These are phyloP conservation scores for Leuciscus waleckii DNA, from an alignment of 2,797 vertebrate genomes.

Conservation along the genomic window DNA sequence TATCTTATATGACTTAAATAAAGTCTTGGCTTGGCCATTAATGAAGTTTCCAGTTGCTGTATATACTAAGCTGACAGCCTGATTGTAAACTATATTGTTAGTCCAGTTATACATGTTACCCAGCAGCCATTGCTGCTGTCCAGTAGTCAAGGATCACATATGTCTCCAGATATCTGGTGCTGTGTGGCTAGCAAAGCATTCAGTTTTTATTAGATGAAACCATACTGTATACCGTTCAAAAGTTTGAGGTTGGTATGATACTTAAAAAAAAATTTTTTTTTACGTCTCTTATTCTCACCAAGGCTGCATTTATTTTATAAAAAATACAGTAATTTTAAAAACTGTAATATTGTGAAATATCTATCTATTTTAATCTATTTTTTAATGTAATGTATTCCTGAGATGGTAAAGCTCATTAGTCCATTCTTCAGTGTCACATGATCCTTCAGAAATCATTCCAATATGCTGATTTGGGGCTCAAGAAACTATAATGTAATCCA, in stretches of 20 bases:
- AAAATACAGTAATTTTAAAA: too few relatives aligned
- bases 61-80: slow-evolving; percentile 20
- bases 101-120: slow-evolving; percentile 21
- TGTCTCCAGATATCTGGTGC: slow-evolving; percentile 27
- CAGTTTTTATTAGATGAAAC: slow-evolving; percentile 23
- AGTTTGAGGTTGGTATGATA: background rate
- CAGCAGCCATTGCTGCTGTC: slow-evolving; percentile 8
- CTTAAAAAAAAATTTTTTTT: too few relatives aligned
- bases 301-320: too few relatives aligned
- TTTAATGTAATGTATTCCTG: too few relatives aligned
- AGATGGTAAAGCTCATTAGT: too few relatives aligned
- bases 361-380: too few relatives aligned
- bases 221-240: background rate
- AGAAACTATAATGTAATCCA: background rate
- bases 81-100: slow-evolving; percentile 40
- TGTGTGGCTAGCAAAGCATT: background rate
- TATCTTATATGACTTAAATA: background rate
- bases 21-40: slow-evolving; percentile 43
- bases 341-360: too few relatives aligned
- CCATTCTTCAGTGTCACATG: too few relatives aligned
- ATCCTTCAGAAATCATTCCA: too few relatives aligned
- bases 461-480: too few relatives aligned
- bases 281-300: background rate
- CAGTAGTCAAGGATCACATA: slow-evolving; percentile 3
- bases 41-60: slow-evolving; percentile 47